Conservation (phyloP, 2,888 invertebrate genomes). For the Callyntrura sp. region DNA sequence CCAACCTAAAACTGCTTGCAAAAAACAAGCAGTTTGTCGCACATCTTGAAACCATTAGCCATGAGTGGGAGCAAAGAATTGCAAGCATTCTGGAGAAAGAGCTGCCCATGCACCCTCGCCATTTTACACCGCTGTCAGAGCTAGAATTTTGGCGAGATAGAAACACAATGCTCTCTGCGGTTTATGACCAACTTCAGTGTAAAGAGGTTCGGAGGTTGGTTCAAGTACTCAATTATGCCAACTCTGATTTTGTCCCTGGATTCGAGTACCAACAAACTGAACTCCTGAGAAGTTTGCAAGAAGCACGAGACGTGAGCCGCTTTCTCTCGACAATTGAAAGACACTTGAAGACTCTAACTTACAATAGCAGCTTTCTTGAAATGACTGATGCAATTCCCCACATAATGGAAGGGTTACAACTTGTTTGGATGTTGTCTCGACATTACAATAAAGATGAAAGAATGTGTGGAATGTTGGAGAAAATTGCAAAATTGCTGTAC, state of each 20-base stretch:
- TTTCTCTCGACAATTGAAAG: constrained; percentile 91
- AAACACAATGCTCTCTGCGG: constrained; percentile 91
- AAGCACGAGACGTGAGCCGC: constrained; percentile 92
- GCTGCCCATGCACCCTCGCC: constrained; percentile 86
- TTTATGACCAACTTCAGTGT: constrained; percentile 93
- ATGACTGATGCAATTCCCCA: constrained; percentile 91
- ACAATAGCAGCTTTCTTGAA: constrained; percentile 89
- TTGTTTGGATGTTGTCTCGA: constrained; percentile 96
- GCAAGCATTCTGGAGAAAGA: constrained; percentile 86
- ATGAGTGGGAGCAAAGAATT: constrained; percentile 90
- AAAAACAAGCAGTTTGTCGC: constrained; percentile 87
- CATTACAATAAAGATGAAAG: constrained; percentile 94
- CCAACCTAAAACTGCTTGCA: constrained; percentile 85
- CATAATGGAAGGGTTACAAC: constrained; percentile 93
- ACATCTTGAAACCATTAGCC: constrained; percentile 88
- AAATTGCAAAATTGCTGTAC: constrained; percentile 93
- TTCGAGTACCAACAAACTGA: constrained; percentile 89
- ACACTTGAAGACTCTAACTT: constrained; percentile 91
- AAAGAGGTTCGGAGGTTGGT: constrained; percentile 89
- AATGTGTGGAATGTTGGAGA: constrained; percentile 93
- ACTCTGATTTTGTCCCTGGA: constrained; percentile 87
- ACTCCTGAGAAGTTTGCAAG: constrained; percentile 89
- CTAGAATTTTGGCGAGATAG: constrained; percentile 94
- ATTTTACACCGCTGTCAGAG: constrained; percentile 93
- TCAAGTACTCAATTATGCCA: constrained; percentile 87